These are phyloP conservation scores for Magallana nippona DNA, from an alignment of 2,888 invertebrate genomes.

Conservation along the genomic window DNA sequence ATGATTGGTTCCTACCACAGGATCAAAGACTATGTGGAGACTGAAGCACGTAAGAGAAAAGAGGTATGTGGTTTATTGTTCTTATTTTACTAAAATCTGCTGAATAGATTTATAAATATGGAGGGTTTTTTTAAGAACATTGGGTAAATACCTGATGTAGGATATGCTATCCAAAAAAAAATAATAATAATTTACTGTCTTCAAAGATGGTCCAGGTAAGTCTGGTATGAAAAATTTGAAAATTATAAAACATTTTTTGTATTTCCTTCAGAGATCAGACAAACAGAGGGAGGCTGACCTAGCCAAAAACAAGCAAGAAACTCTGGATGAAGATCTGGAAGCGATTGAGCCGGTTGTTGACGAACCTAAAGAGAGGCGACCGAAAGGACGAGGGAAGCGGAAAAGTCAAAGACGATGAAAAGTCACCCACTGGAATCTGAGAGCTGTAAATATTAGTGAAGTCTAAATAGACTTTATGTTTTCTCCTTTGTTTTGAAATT, in stretches of 20 bases:
- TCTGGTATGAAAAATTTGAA: too few species aligned
- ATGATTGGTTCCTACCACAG: not conserved
- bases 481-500: too few species aligned
- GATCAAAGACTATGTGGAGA: slow-evolving; percentile 30
- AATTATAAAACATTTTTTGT: not conserved
- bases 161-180: too few species aligned
- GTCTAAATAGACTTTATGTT: too few species aligned
- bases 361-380: slow-evolving; percentile 8
- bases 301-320: not conserved
- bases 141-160: too few species aligned
- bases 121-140: too few species aligned
- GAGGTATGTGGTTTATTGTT: slow-evolving; percentile 12
- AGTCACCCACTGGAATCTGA: not conserved
- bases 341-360: slow-evolving; percentile 28
- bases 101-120: too few species aligned
- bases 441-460: too few species aligned
- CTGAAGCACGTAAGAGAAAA: not conserved
- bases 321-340: slow-evolving; percentile 2
- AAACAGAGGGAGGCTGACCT: not conserved
- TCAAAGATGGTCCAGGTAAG: not conserved
- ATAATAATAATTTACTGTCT: too few species aligned
- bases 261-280: slow-evolving; percentile 6
- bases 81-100: too few species aligned
- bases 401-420: not conserved
- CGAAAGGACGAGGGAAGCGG: slow-evolving; percentile 1